phyloP scores from a whole-genome alignment of 1,140 invertebrate genomes.

The Medauroidea extradentata region DNA sequence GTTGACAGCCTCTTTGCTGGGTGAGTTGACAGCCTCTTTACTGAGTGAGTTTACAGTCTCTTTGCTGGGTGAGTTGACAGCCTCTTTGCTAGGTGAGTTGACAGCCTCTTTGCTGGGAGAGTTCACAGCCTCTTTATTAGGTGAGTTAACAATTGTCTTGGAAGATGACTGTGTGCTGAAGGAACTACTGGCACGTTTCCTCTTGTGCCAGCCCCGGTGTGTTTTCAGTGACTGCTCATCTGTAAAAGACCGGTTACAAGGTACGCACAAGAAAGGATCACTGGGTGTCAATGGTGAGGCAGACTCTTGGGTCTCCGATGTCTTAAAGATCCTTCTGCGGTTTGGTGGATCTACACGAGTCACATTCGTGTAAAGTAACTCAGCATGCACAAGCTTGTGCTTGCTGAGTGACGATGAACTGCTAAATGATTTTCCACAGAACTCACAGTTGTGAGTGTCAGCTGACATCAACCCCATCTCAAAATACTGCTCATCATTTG shows the following conservation, averaged over 20 bases:
- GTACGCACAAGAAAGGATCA: conserved; percentile 50
- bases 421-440: conserved; percentile 52
- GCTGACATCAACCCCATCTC: background rate
- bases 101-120: no score
- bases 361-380: conserved; percentile 33
- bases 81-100: no score
- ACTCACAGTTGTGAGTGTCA: conserved; percentile 49
- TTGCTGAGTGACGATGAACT: conserved; percentile 38
- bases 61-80: no score
- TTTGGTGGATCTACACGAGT: conserved; percentile 28
- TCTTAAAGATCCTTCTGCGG: background rate
- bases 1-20: no score
- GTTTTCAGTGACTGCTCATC: conserved; percentile 48
- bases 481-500: background rate
- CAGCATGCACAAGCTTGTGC: conserved; percentile 35
- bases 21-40: no score
- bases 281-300: conserved; percentile 17
- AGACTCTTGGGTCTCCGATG: background rate
- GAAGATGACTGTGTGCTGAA: no score
- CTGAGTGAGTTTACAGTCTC: no score
- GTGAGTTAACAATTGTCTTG: no score
- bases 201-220: conserved; percentile 55
- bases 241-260: conserved; percentile 54
- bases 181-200: no score
- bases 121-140: no score